Evolutionary conservation across 2,113 vertebrate species (phyloP).

Genomic region (Eurystomus gularis): DNA sequence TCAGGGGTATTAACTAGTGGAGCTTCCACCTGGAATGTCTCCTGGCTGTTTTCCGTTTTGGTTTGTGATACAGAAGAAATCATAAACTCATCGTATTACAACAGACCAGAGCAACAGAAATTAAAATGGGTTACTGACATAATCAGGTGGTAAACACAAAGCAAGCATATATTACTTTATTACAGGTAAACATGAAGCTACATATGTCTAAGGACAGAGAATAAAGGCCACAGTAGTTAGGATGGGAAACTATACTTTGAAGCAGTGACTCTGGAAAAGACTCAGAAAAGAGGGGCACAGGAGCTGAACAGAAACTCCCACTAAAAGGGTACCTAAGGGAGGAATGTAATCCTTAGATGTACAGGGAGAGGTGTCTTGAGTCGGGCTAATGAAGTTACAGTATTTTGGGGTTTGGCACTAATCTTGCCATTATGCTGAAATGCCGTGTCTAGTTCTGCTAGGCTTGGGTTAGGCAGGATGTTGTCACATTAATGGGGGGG

Average conservation of each 20-base stretch:
- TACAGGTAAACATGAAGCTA: not conserved
- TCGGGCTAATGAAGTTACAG: not conserved
- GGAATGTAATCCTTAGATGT: not conserved
- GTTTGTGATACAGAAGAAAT: not conserved
- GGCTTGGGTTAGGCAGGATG: not conserved
- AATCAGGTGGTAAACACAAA: not conserved
- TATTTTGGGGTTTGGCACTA: not conserved
- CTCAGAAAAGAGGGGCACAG: not conserved
- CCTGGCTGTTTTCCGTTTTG: not conserved
- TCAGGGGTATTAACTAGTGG: not conserved
- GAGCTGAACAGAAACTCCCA: not conserved
- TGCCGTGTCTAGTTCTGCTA: not conserved
- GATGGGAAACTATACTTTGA: not conserved
- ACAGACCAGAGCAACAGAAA: not conserved
- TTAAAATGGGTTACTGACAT: not conserved
- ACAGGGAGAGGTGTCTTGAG: not conserved
- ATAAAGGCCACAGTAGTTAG: not conserved
- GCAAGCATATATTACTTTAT: not conserved
- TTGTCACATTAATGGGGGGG: not conserved
- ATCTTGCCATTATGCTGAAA: not conserved
- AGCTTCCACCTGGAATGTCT: not conserved
- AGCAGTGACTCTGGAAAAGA: not conserved
- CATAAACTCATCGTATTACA: not conserved
- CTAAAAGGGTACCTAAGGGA: not conserved
- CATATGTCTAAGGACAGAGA: not conserved